A percentile compares a stretch with the other conserved stretches of the same genome.
These are phyloP conservation scores for Yponomeuta cagnagella DNA, from an alignment of 2,888 invertebrate genomes.

Conservation along the genomic window DNA sequence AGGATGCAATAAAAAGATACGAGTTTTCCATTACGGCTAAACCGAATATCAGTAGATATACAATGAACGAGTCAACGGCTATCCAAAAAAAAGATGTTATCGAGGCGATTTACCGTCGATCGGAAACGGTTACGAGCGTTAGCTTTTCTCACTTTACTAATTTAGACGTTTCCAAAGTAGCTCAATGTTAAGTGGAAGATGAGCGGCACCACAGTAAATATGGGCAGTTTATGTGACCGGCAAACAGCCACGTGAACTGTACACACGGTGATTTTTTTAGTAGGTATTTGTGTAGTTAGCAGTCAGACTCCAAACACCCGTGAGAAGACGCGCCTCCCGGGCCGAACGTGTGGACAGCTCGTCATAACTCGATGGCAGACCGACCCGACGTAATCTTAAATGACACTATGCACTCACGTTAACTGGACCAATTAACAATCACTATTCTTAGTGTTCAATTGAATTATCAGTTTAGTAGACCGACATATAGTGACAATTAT, in stretches of 20 bases:
- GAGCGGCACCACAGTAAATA: constrained; percentile 67
- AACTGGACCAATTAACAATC: constrained; percentile 44
- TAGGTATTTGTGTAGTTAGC: constrained; percentile 59
- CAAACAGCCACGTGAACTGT: constrained; percentile 72
- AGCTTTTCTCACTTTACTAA: constrained; percentile 73
- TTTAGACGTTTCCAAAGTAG: constrained; percentile 73
- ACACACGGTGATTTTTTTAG: constrained; percentile 69
- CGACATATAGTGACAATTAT: constrained; percentile 21
- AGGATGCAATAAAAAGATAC: constrained; percentile 49
- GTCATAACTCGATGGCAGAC: constrained; percentile 20
- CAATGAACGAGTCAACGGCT: constrained; percentile 52
- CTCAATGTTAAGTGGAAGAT: constrained; percentile 66
- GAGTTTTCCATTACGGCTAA: constrained; percentile 54
- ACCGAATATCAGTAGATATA: constrained; percentile 46
- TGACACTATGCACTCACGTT: constrained; percentile 44
- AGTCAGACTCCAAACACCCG: constrained; percentile 68
- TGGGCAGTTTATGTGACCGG: constrained; percentile 65
- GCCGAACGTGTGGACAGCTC: constrained; percentile 18
- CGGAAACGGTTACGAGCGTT: constrained; percentile 63
- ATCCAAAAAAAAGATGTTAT: constrained; percentile 61
- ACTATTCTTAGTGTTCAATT: constrained; percentile 38
- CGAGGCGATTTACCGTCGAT: constrained; percentile 65
- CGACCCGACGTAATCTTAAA: constrained; percentile 49
- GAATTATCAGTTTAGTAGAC: constrained; percentile 33
- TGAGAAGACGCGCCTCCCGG: constrained; percentile 58